phyloP scores from a whole-genome alignment of 1,140 invertebrate species.

The Zaprionus tsacasi region DNA sequence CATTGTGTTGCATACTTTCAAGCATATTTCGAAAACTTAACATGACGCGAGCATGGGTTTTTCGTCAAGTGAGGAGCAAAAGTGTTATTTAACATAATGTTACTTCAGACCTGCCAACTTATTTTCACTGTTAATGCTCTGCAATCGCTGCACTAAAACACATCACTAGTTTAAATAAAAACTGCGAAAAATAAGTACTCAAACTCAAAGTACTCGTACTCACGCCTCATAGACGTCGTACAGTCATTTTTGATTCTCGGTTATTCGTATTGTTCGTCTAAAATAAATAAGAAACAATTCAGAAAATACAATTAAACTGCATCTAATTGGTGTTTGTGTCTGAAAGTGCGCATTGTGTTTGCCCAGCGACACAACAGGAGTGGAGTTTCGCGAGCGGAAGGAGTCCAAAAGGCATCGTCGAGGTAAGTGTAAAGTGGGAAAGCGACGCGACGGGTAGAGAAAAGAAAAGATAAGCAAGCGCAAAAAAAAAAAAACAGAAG shows the following conservation, averaged over 20 bases:
- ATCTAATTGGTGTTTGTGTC: slow-evolving; percentile 31
- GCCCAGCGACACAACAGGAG: background rate
- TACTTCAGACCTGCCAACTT: background rate
- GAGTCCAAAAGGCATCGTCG: slow-evolving; percentile 6
- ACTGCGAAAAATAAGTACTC: slow-evolving; percentile 39
- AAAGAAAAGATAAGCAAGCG: slow-evolving; percentile 18
- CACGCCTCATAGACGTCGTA: slow-evolving; percentile 34
- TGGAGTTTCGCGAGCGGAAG: background rate
- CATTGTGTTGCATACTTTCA: slow-evolving; percentile 15
- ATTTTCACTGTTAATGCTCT: background rate
- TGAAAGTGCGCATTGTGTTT: slow-evolving; percentile 22
- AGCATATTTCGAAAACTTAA: background rate
- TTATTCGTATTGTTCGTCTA: slow-evolving; percentile 39
- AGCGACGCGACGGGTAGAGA: slow-evolving; percentile 44
- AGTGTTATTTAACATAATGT: slow-evolving; percentile 12
- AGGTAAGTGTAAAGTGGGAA: slow-evolving; percentile 49
- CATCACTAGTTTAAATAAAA: slow-evolving; percentile 42
- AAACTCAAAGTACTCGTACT: slow-evolving; percentile 30
- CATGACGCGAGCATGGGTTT: background rate
- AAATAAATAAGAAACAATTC: slow-evolving; percentile 22
- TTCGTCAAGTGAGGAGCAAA: slow-evolving; percentile 16
- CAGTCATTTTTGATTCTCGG: slow-evolving; percentile 47
- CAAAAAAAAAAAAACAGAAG: background rate
- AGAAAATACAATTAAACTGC: slow-evolving; percentile 8
- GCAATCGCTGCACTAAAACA: background rate